Percentiles rank a stretch among this genome's conserved stretches.
These are phyloP conservation scores for Fistularia commersonii DNA, from an alignment of 2,797 vertebrate species.

Conservation along the genomic window DNA sequence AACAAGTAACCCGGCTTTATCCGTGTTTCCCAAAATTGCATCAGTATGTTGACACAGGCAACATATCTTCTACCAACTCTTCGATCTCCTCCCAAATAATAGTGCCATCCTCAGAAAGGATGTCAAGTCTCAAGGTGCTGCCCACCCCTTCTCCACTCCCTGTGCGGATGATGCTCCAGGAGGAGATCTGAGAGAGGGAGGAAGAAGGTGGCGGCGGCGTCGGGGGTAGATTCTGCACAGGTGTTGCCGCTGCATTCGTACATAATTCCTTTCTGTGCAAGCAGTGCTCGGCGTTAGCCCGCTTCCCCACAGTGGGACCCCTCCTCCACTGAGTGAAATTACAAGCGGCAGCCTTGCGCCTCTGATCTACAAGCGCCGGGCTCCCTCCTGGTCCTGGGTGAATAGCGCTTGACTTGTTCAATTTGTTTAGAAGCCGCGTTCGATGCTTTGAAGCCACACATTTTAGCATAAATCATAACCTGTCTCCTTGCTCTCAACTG, in stretches of 20 bases:
- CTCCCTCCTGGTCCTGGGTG: constrained; percentile 78
- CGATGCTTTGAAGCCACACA: constrained; percentile 84
- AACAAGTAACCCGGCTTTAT: constrained; percentile 61
- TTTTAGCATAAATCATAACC: constrained; percentile 90
- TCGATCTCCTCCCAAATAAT: constrained; percentile 75
- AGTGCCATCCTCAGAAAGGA: constrained; percentile 72
- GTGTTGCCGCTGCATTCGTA: constrained; percentile 76
- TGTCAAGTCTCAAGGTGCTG: constrained; percentile 78
- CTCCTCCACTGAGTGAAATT: constrained; percentile 82
- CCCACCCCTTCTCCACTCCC: constrained; percentile 64
- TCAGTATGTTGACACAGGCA: constrained; percentile 76
- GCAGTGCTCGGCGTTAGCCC: constrained; percentile 63
- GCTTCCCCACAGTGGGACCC: constrained; percentile 70
- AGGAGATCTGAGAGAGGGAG: constrained; percentile 33
- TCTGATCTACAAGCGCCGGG: constrained; percentile 79
- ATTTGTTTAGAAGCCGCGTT: constrained; percentile 86
- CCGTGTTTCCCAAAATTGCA: constrained; percentile 76
- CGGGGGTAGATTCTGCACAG: constrained; percentile 62
- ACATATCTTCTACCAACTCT: constrained; percentile 62
- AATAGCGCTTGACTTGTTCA: constrained; percentile 89
- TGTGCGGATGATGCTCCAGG: constrained; percentile 52
- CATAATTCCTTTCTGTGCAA: constrained; percentile 68
- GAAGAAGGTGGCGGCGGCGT: constrained; percentile 14
- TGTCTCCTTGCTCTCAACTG: constrained; percentile 78
- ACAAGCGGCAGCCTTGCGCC: constrained; percentile 80